A percentile compares a stretch with the other conserved stretches of the same genome.
Conservation (phyloP, 2,797 vertebrate species). For the Podargus strigoides region DNA sequence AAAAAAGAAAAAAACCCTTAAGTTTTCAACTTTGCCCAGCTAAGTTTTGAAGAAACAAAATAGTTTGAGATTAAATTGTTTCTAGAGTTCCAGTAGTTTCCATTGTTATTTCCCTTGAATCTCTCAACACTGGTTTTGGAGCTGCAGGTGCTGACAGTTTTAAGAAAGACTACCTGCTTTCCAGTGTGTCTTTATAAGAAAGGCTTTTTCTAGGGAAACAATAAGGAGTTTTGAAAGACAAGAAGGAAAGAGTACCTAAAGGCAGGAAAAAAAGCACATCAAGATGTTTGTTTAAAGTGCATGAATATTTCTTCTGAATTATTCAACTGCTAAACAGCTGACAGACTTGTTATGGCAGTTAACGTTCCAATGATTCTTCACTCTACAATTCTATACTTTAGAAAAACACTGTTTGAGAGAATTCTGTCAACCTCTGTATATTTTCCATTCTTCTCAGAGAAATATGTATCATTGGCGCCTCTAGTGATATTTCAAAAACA, state of each 20-base stretch:
- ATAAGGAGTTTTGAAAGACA: conserved; percentile 21
- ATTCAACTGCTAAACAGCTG: conserved; percentile 48
- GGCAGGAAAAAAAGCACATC: conserved; percentile 14
- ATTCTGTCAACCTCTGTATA: conserved; percentile 35
- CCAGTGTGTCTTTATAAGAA: not conserved
- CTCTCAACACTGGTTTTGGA: not conserved
- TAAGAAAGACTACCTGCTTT: conserved; percentile 49
- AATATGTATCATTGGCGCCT: not conserved
- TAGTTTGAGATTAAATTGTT: not conserved
- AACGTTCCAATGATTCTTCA: conserved; percentile 45
- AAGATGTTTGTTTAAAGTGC: conserved; percentile 49
- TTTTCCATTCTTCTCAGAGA: conserved; percentile 33
- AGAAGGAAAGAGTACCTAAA: conserved; percentile 37
- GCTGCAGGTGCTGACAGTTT: not conserved
- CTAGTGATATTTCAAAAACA: conserved; percentile 6
- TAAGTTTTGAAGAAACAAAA: not conserved
- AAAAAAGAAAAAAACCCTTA: accelerated
- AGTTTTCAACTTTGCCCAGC: not conserved
- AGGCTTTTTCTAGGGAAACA: conserved; percentile 9
- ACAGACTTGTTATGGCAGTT: conserved; percentile 61
- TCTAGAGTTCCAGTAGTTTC: not conserved
- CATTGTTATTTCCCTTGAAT: conserved; percentile 17
- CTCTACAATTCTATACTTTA: conserved; percentile 6
- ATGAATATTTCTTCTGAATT: conserved; percentile 43
- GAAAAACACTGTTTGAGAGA: conserved; percentile 29